These are phyloP conservation scores for Eptesicus fuscus DNA, from an alignment of 2,113 vertebrate genomes.

Conservation along the genomic window DNA sequence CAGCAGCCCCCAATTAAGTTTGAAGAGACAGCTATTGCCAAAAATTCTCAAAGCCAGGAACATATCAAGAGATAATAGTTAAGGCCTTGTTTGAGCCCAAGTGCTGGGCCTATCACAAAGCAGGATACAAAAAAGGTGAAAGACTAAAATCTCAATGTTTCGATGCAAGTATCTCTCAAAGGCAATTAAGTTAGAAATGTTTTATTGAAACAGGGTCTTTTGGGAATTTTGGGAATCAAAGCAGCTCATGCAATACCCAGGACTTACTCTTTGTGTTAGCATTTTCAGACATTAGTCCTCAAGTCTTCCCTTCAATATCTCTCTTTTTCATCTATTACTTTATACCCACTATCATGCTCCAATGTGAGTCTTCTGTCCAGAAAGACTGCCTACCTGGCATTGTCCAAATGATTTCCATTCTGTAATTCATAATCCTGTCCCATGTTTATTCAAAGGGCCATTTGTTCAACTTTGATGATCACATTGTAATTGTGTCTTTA, in stretches of 20 bases:
- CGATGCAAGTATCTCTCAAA: background rate
- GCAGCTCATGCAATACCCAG: background rate
- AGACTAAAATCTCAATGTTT: background rate
- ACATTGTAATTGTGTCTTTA: background rate
- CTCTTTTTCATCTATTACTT: background rate
- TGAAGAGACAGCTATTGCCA: background rate
- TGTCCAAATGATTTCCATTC: background rate
- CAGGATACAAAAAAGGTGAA: background rate
- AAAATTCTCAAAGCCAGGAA: background rate
- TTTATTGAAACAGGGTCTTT: background rate
- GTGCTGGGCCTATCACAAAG: background rate
- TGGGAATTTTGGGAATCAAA: no score
- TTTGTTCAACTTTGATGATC: background rate
- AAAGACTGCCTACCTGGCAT: background rate
- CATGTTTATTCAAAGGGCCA: background rate
- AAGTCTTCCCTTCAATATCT: background rate
- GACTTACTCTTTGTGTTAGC: background rate
- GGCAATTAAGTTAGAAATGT: background rate
- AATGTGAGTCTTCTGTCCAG: background rate
- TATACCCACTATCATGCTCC: no score
- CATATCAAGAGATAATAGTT: background rate
- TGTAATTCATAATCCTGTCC: background rate
- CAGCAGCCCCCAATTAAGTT: background rate
- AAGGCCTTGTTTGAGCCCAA: background rate
- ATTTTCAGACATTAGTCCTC: background rate